A percentile compares a stretch with the other conserved stretches of the same genome.
Conservation (phyloP, 2,797 vertebrate species). For the Artibeus jamaicensis region DNA sequence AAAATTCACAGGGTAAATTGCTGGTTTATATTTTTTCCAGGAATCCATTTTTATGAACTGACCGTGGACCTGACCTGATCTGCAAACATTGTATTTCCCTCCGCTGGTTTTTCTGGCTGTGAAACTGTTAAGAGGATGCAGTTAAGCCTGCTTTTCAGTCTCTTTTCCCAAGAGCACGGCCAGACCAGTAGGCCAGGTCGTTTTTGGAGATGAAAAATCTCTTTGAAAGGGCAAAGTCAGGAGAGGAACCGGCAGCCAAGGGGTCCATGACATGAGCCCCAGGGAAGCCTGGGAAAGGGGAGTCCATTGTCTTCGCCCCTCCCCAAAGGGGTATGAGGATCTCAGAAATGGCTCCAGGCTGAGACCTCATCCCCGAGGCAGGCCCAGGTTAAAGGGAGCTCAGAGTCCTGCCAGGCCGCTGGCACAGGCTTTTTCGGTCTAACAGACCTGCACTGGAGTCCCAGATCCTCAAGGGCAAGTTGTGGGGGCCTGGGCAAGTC, state of each 20-base stretch:
- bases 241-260: background rate
- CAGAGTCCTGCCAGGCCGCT: background rate
- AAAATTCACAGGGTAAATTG: slow-evolving; percentile 46
- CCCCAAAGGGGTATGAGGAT: background rate
- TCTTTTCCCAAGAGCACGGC: background rate
- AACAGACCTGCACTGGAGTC: background rate
- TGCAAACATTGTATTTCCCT: background rate
- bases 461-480: background rate
- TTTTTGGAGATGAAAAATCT: background rate
- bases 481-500: background rate
- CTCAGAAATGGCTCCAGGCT: background rate
- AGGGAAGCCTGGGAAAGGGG: background rate
- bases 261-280: background rate
- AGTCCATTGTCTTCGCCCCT: background rate
- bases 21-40: slow-evolving; percentile 48
- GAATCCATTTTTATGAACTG: slow-evolving; percentile 47
- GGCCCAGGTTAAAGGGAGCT: background rate
- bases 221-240: background rate
- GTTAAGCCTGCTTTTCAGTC: background rate
- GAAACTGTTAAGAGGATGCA: background rate
- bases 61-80: background rate
- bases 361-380: background rate
- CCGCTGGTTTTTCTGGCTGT: background rate
- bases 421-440: background rate
- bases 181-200: background rate